A percentile compares a stretch with the other conserved stretches of the same genome.
phyloP scores from a whole-genome alignment of 2,888 invertebrate species.

The Thecocarcelia acutangulata region DNA sequence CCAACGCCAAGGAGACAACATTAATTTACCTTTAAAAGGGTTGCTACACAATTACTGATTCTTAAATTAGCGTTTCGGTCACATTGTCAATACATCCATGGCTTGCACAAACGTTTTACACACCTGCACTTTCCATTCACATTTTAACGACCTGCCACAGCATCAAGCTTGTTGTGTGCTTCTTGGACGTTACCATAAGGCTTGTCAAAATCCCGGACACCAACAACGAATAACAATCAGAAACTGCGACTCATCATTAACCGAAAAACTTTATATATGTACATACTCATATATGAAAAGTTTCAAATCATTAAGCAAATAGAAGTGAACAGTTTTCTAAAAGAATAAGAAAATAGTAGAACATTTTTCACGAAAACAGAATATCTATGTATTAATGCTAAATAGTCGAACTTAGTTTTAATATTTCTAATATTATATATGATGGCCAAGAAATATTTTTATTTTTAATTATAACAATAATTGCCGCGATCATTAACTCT shows the following conservation, averaged over 20 bases:
- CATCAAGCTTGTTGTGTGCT: no score
- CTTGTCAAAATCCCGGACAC: conserved; percentile 2
- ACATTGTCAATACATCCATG: conserved; percentile 44
- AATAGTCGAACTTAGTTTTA: no score
- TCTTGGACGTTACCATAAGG: neutral
- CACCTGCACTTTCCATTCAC: conserved; percentile 57
- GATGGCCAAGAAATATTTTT: no score
- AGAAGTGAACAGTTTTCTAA: conserved; percentile 14
- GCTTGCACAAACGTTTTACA: conserved; percentile 43
- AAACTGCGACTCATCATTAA: conserved; percentile 21
- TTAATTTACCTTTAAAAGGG: conserved; percentile 14
- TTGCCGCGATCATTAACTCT: no score
- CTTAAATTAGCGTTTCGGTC: conserved; percentile 64
- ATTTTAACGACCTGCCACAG: conserved; percentile 33
- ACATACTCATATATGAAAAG: conserved; percentile 37
- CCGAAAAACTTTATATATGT: neutral
- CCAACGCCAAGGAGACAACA: neutral
- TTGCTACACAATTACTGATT: conserved; percentile 65
- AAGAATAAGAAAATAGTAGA: neutral
- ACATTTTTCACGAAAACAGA: no score
- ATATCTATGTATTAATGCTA: no score
- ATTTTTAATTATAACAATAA: no score
- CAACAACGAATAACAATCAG: conserved; percentile 10
- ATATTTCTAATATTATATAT: no score
- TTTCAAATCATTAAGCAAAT: neutral